These are phyloP conservation scores for Macrophya alboannulata DNA, from an alignment of 2,888 invertebrate species.

Conservation along the genomic window DNA sequence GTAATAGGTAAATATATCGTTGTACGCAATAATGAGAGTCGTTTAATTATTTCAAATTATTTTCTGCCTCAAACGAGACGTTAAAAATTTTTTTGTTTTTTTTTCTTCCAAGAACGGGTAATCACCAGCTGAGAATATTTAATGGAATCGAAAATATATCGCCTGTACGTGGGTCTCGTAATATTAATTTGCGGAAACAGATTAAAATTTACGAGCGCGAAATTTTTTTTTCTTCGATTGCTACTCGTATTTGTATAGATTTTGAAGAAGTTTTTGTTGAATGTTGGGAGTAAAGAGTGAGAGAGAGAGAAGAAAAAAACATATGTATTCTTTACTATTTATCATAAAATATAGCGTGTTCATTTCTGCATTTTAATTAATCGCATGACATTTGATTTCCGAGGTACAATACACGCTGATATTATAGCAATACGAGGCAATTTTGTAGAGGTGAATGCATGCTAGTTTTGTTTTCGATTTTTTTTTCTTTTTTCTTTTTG, in stretches of 20 bases:
- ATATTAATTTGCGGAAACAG: background rate
- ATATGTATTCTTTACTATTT: background rate
- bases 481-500: background rate
- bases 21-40: constrained; percentile 3
- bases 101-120: background rate
- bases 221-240: constrained; percentile 4
- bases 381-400: constrained; percentile 30
- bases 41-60: constrained; percentile 24
- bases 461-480: background rate
- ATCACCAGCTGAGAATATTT: background rate
- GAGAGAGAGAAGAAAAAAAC: too few species aligned
- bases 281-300: background rate
- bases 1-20: background rate
- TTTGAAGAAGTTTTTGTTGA: constrained; percentile 21
- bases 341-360: constrained; percentile 19
- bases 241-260: background rate
- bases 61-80: constrained; percentile 4
- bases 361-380: constrained; percentile 27
- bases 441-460: background rate
- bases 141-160: constrained; percentile 10
- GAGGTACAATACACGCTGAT: background rate
- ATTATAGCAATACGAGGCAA: background rate
- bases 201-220: background rate
- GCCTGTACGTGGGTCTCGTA: background rate
- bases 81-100: background rate